phyloP scores from a whole-genome alignment of 2,888 invertebrate species.

The Adelphocoris suturalis region DNA sequence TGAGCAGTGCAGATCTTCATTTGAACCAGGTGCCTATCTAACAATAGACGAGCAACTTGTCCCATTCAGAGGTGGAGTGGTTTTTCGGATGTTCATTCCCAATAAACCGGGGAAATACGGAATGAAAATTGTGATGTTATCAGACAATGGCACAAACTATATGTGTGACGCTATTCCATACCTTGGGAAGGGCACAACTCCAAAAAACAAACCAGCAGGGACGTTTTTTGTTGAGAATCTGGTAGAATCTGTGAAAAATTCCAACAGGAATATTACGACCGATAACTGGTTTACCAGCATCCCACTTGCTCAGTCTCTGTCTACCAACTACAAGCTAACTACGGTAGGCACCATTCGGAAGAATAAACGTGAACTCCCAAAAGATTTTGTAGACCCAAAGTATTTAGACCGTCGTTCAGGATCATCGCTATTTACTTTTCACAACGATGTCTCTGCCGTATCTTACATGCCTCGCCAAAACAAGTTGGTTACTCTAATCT shows the following conservation, averaged over 20 bases:
- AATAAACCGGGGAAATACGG: constrained; percentile 76
- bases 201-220: constrained; percentile 75
- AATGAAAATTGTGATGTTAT: constrained; percentile 70
- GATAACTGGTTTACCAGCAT: constrained; percentile 77
- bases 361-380: constrained; percentile 11
- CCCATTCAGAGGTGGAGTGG: constrained; percentile 69
- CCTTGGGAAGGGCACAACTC: constrained; percentile 77
- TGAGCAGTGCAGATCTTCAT: no score
- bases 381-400: constrained; percentile 50
- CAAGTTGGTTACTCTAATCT: not conserved
- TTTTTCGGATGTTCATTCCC: constrained; percentile 73
- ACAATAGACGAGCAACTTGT: constrained; percentile 72
- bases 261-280: constrained; percentile 77
- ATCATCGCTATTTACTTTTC: not conserved
- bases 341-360: not conserved
- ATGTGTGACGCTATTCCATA: constrained; percentile 77
- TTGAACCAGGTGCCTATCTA: constrained; percentile 8
- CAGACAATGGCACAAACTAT: constrained; percentile 71
- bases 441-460: not conserved
- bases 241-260: constrained; percentile 76
- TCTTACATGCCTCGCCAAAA: not conserved
- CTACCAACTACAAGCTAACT: constrained; percentile 67
- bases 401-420: not conserved
- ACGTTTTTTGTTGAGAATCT: constrained; percentile 77
- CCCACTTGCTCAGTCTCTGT: constrained; percentile 71